Percentiles rank a stretch among this genome's conserved stretches.
Evolutionary conservation across 2,888 invertebrate genomes (phyloP).

Genomic region (Dorcus parallelipipedus): DNA sequence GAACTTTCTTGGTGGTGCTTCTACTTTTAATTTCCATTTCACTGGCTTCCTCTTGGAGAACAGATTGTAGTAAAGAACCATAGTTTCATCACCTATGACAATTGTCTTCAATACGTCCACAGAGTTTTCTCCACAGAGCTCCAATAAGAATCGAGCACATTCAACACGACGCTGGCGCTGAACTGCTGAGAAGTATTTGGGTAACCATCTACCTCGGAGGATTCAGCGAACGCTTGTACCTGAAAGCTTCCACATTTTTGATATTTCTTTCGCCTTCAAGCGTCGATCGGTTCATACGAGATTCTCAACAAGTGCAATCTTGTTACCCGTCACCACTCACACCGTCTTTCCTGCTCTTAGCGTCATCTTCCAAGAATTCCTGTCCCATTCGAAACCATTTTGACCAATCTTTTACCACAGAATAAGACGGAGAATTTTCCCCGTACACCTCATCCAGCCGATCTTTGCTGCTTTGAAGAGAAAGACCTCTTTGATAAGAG

Average conservation of each 20-base stretch:
- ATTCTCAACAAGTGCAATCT: neutral
- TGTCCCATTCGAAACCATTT: neutral
- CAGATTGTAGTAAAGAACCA: neutral
- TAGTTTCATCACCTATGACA: too few relatives aligned
- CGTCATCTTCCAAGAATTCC: neutral
- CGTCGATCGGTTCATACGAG: neutral
- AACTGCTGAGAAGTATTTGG: neutral
- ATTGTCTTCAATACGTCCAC: neutral
- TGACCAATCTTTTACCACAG: neutral
- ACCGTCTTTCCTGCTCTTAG: constrained; percentile 6
- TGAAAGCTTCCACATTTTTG: constrained; percentile 3
- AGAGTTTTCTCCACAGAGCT: too few relatives aligned
- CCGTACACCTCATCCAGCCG: neutral
- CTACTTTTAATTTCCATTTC: constrained; percentile 7
- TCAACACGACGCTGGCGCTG: neutral
- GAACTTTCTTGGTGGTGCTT: constrained; percentile 1
- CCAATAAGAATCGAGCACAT: neutral
- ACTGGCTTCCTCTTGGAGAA: constrained; percentile 1
- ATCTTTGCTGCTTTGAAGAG: neutral
- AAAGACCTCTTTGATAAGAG: neutral
- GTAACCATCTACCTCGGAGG: neutral
- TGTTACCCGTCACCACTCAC: constrained; percentile 4
- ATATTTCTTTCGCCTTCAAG: constrained; percentile 6
- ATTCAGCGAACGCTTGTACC: constrained; percentile 2
- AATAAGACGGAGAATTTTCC: neutral